A percentile compares a stretch with the other conserved stretches of the same genome.
Evolutionary conservation across 2,888 invertebrate species (phyloP).

Genomic region (Cordilura impudica): DNA sequence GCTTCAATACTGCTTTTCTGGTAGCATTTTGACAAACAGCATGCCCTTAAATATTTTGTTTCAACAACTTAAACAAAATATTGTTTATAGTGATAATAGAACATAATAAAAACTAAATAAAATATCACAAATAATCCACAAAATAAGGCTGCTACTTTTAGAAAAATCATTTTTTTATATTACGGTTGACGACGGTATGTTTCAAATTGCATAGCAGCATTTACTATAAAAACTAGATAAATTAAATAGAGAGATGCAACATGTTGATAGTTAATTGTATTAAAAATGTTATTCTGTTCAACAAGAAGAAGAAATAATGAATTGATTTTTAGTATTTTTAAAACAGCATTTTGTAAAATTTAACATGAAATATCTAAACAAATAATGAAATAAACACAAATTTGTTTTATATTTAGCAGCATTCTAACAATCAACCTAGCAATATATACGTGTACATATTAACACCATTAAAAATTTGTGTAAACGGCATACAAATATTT

Average conservation of each 20-base stretch:
- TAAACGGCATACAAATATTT: constrained; percentile 60
- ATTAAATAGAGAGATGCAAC: too few species aligned
- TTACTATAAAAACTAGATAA: not conserved
- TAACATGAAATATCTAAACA: constrained; percentile 41
- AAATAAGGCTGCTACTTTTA: constrained; percentile 61
- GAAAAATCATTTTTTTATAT: constrained; percentile 36
- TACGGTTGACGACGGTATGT: not conserved
- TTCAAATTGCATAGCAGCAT: not conserved
- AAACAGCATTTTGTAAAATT: constrained; percentile 28
- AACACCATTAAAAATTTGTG: constrained; percentile 39
- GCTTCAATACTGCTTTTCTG: too few species aligned
- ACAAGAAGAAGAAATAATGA: constrained; percentile 35
- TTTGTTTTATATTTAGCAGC: constrained; percentile 48
- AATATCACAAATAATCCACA: constrained; percentile 68
- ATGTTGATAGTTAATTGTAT: not conserved
- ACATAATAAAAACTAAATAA: constrained; percentile 71
- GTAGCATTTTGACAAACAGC: too few species aligned
- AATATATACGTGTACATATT: constrained; percentile 1
- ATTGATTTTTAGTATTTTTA: constrained; percentile 33
- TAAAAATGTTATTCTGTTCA: constrained; percentile 8
- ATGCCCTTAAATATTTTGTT: not conserved
- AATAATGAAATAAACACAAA: constrained; percentile 40
- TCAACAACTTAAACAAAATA: constrained; percentile 63
- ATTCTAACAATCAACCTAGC: constrained; percentile 18
- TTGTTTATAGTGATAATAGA: constrained; percentile 71